These are phyloP conservation scores for Tangachromis dhanisi DNA, from an alignment of 2,113 vertebrate species.

Conservation along the genomic window DNA sequence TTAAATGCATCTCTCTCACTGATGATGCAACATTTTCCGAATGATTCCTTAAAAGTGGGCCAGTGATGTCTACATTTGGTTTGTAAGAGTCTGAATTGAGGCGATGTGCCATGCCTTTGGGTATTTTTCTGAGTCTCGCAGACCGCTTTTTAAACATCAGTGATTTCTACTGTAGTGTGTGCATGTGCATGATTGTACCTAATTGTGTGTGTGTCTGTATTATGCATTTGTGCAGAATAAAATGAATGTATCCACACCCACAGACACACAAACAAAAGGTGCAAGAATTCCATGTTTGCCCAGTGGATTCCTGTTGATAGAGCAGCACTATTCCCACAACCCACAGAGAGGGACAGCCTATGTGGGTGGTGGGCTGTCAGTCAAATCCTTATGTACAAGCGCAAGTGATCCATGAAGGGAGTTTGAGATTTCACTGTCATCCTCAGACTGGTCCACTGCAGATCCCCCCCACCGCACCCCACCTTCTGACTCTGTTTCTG, in stretches of 20 bases:
- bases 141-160: background rate
- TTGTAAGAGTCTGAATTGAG: background rate
- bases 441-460: slow-evolving; percentile 22
- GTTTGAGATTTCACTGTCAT: slow-evolving; percentile 56
- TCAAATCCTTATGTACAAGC: slow-evolving; percentile 41
- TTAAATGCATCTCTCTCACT: background rate
- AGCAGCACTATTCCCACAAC: slow-evolving; percentile 28
- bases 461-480: background rate
- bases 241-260: background rate
- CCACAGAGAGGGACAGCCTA: slow-evolving; percentile 10
- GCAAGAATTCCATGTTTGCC: slow-evolving; percentile 9
- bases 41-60: background rate
- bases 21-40: background rate
- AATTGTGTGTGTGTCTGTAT: background rate
- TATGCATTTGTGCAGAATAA: background rate
- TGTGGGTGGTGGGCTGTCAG: slow-evolving; percentile 31
- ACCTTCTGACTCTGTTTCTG: slow-evolving; percentile 16
- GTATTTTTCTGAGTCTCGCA: background rate
- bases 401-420: slow-evolving; percentile 52
- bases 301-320: slow-evolving; percentile 11
- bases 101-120: background rate
- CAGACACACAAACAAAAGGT: background rate
- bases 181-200: background rate
- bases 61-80: background rate
- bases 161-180: background rate